Percentiles rank a stretch among this genome's conserved stretches.
Evolutionary conservation across 2,113 vertebrate genomes (phyloP).

Genomic region (Corythornis vintsioides): DNA sequence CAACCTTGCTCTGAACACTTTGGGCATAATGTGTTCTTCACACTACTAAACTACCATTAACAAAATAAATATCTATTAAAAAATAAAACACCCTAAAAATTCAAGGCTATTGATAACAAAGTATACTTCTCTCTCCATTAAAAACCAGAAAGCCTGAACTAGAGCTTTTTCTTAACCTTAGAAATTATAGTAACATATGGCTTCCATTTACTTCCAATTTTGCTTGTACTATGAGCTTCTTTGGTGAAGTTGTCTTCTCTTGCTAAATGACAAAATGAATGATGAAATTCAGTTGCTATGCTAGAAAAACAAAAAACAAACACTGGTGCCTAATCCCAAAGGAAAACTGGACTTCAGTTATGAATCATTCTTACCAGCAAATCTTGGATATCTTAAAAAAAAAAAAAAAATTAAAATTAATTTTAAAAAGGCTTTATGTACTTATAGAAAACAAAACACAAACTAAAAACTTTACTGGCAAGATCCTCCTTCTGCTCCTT

Average conservation of each 20-base stretch:
- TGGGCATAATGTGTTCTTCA: slow-evolving; percentile 64
- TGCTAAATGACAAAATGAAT: slow-evolving; percentile 85
- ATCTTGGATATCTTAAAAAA: slow-evolving; percentile 77
- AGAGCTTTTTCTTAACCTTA: slow-evolving; percentile 67
- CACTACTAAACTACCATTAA: slow-evolving; percentile 62
- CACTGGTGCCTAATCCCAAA: slow-evolving; percentile 78
- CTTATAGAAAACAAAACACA: slow-evolving; percentile 67
- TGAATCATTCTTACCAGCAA: slow-evolving; percentile 83
- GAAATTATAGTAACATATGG: slow-evolving; percentile 80
- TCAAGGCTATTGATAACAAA: slow-evolving; percentile 67
- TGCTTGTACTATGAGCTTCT: slow-evolving; percentile 79
- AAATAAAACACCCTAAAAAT: not conserved
- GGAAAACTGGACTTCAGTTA: slow-evolving; percentile 81
- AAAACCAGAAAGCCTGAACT: slow-evolving; percentile 60
- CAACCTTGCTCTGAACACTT: slow-evolving; percentile 76
- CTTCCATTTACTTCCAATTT: slow-evolving; percentile 83
- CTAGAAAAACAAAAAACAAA: slow-evolving; percentile 86
- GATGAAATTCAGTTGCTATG: slow-evolving; percentile 87
- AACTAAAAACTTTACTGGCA: slow-evolving; percentile 47
- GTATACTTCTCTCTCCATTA: slow-evolving; percentile 50
- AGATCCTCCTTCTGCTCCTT: not conserved
- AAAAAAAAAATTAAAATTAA: slow-evolving; percentile 14
- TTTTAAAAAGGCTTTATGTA: slow-evolving; percentile 69
- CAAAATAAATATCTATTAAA: slow-evolving; percentile 68
- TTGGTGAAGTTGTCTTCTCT: slow-evolving; percentile 84